Percentiles rank a stretch among this genome's conserved stretches.
Conservation (phyloP, 2,113 vertebrate species). For the Coracopsis vasa region DNA sequence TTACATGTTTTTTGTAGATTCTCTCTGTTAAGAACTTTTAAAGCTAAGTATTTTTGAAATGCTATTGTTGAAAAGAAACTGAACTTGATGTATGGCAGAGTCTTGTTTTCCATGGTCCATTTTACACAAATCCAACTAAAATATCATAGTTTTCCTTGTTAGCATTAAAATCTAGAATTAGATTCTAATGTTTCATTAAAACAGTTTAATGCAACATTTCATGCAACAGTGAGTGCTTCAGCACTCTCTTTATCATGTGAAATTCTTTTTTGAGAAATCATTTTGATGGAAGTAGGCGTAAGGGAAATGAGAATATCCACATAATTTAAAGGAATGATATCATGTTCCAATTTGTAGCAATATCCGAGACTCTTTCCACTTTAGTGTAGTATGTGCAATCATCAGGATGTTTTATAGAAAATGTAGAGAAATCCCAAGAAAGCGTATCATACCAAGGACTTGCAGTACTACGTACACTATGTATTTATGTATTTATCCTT, state of each 20-base stretch:
- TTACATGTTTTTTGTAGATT: neutral
- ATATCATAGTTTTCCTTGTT: neutral
- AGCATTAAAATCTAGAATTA: neutral
- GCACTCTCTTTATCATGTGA: accelerated
- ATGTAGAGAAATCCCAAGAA: neutral
- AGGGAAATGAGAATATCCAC: neutral
- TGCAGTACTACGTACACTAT: neutral
- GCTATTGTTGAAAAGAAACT: neutral
- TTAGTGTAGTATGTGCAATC: neutral
- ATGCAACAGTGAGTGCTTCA: neutral
- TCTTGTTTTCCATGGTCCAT: neutral
- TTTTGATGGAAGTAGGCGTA: neutral
- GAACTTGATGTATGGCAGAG: neutral
- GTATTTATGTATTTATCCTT: neutral
- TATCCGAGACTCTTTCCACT: neutral
- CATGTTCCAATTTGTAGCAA: neutral
- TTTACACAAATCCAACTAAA: neutral
- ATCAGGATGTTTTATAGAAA: neutral
- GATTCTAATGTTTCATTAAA: neutral
- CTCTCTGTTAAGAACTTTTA: neutral
- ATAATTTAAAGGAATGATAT: neutral
- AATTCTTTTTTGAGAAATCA: neutral
- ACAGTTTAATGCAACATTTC: neutral
- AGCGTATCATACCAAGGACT: neutral
- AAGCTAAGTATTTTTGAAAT: neutral